Conservation (phyloP, 2,888 invertebrate genomes). For the Cinara cedri region DNA sequence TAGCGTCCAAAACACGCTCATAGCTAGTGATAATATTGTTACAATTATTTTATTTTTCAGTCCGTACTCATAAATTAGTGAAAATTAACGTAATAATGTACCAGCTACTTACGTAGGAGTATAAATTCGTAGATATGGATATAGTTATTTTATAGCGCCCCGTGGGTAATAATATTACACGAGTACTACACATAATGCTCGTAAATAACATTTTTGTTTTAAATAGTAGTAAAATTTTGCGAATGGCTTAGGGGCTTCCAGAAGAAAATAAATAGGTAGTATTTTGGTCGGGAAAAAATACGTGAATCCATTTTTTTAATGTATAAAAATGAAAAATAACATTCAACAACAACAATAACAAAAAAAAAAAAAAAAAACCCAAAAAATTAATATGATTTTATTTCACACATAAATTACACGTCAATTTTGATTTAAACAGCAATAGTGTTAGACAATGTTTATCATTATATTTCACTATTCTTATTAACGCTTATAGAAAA, state of each 20-base stretch:
- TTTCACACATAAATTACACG: background rate
- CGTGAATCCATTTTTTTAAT: conserved; percentile 12
- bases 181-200: background rate
- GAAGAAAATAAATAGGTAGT: conserved; percentile 6
- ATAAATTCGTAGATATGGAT: background rate
- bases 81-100: conserved; percentile 22
- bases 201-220: conserved; percentile 33
- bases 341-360: background rate
- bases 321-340: background rate
- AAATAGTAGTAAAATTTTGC: conserved; percentile 20
- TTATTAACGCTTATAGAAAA: too few relatives aligned
- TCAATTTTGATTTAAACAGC: background rate
- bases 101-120: background rate
- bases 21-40: too few relatives aligned
- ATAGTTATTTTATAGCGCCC: conserved; percentile 16
- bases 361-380: background rate
- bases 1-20: too few relatives aligned
- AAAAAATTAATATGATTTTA: background rate
- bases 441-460: background rate
- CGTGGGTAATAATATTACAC: conserved; percentile 7
- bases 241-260: background rate
- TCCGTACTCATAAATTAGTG: background rate
- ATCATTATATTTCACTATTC: background rate
- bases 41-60: background rate
- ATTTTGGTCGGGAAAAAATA: conserved; percentile 1